These are phyloP conservation scores for Clarias fuscus DNA, from an alignment of 2,797 vertebrate species.

Conservation along the genomic window DNA sequence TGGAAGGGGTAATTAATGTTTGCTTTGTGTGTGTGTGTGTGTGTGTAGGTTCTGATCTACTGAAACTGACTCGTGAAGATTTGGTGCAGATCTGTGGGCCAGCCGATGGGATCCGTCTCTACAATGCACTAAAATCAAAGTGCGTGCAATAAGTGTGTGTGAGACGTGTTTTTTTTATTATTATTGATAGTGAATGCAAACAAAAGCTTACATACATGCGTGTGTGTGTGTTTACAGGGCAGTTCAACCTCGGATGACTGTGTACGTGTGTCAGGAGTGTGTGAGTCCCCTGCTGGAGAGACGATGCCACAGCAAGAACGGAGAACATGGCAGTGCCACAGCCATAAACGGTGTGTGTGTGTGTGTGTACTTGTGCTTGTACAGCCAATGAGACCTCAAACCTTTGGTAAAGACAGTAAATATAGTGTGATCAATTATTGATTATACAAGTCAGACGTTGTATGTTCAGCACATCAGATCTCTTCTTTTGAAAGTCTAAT, in stretches of 20 bases:
- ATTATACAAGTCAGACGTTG: neutral
- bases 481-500: neutral
- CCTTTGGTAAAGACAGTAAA: neutral
- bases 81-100: slow-evolving; percentile 95
- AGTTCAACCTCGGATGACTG: slow-evolving; percentile 88
- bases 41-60: slow-evolving; percentile 86
- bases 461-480: neutral
- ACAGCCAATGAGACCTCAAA: neutral
- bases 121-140: slow-evolving; percentile 95
- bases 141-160: slow-evolving; percentile 55
- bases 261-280: slow-evolving; percentile 90
- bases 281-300: slow-evolving; percentile 78
- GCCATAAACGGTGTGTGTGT: slow-evolving; percentile 81
- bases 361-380: neutral
- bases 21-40: neutral
- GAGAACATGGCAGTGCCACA: slow-evolving; percentile 77
- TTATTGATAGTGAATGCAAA: neutral
- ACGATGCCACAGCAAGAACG: slow-evolving; percentile 77
- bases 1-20: neutral
- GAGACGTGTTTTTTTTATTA: neutral
- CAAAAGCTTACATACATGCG: neutral
- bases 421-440: neutral
- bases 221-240: slow-evolving; percentile 74
- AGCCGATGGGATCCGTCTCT: slow-evolving; percentile 95
- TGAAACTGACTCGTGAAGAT: slow-evolving; percentile 94